Evolutionary conservation across 2,113 vertebrate species (phyloP), one percentile per base, ranked within the genome.

Genomic region (Daubentonia madagascariensis): DNA sequence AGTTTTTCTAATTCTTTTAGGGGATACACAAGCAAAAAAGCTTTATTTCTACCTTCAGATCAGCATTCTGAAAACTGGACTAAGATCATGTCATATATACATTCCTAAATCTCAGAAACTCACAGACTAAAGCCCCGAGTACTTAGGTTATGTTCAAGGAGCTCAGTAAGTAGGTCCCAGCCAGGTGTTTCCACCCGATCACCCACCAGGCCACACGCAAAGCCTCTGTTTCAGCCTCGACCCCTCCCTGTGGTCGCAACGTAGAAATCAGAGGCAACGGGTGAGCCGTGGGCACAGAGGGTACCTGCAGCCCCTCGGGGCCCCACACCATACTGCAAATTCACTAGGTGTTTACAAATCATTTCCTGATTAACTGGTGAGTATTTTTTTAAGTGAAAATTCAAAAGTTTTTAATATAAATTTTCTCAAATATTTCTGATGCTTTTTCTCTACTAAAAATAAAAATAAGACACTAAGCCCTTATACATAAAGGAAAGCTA

Each of bases 391-490:
- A 92, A 86, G 35, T 88, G 59, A 92, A 96, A 97, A 68, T 37
- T 61, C 59, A 61, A 88, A 94, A 85, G 9, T 9, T 35, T 91
- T 96, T 85, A n/a, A 88, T 84, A 54, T 45, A 92, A 30, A 67
- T n/a, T 75, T 95, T 92, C 35, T 90, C 45, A 95, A 93, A n/a
- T 78, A 96, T 90, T 91, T 93, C 63, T 78, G 20, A 92, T 86
- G 72, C 0, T 25, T 75, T 95, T 96, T 76, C 40, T 73, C 61
- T 73, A 94, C 18, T 73, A 65, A 94, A 90, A 90, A 67, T 57
- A 67, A 90, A 84, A 70, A 89, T 35, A 95, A 76, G 61, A 95
- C 59, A 68, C 4, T 67, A 92, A 95, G 65, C 43, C 25, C 40
- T 32, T 32, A 48, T 23, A 85, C 16, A 54, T 35, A 72, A 92